Evolutionary conservation across 2,113 vertebrate species (phyloP).

Genomic region (Gobius niger): DNA sequence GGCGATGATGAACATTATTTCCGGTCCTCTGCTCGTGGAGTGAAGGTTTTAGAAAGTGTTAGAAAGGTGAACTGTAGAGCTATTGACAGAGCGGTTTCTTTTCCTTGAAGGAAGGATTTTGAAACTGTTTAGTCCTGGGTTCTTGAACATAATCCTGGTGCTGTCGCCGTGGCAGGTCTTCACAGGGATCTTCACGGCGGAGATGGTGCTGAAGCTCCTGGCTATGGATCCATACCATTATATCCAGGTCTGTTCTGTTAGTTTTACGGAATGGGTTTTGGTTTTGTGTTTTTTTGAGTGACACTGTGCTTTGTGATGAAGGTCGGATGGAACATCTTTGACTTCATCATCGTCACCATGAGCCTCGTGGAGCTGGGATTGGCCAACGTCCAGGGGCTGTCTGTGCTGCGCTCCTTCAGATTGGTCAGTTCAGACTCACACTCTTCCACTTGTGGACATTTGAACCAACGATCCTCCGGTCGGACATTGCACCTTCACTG

Average conservation of each 20-base stretch:
- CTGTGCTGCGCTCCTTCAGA: slow-evolving; percentile 93
- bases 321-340: slow-evolving; percentile 96
- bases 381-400: slow-evolving; percentile 88
- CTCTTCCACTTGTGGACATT: neutral
- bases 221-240: slow-evolving; percentile 94
- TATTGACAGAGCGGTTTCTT: too few species aligned
- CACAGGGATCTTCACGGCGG: slow-evolving; percentile 91
- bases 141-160: neutral
- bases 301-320: slow-evolving; percentile 47
- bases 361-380: slow-evolving; percentile 92
- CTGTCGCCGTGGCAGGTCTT: slow-evolving; percentile 81
- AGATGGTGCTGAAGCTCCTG: slow-evolving; percentile 94
- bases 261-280: neutral
- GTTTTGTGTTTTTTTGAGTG: neutral
- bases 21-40: too few species aligned
- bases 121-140: neutral
- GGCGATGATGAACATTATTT: too few species aligned
- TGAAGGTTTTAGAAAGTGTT: too few species aligned
- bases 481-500: too few species aligned
- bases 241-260: slow-evolving; percentile 72
- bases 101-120: too few species aligned
- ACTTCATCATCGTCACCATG: slow-evolving; percentile 94
- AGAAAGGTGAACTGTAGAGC: too few species aligned
- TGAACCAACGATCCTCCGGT: too few species aligned
- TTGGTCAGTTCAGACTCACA: slow-evolving; percentile 75